Conservation (phyloP, 1,140 invertebrate genomes). For the Drosophila ohnishii region DNA sequence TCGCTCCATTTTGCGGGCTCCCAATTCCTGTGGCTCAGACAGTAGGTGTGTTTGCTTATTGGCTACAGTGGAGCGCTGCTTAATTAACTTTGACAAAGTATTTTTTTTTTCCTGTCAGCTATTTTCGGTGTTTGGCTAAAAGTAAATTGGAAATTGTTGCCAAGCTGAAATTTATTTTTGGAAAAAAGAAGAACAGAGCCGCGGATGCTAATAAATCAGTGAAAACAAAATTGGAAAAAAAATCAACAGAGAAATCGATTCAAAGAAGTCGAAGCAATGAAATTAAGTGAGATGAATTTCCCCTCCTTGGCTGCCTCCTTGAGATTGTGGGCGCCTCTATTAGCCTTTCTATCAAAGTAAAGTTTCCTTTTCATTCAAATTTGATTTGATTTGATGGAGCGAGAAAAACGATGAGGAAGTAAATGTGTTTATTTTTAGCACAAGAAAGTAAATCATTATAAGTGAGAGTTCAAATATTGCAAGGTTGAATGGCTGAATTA, state of each 20-base stretch:
- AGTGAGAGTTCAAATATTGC: not conserved
- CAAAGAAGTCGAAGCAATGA: not conserved
- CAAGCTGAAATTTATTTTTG: conserved; percentile 23
- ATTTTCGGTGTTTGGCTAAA: conserved; percentile 13
- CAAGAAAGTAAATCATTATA: not conserved
- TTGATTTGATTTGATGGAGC: conserved; percentile 6
- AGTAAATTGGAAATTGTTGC: conserved; percentile 30
- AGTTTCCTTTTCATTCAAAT: not conserved
- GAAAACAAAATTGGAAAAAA: not conserved
- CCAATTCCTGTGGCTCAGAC: conserved; percentile 26
- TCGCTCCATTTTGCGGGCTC: conserved; percentile 3
- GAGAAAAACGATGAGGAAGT: not conserved
- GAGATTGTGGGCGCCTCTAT: not conserved
- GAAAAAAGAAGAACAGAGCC: not conserved
- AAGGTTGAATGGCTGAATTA: not conserved
- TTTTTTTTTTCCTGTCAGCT: conserved; percentile 19
- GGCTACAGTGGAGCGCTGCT: conserved; percentile 47
- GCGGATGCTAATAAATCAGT: conserved; percentile 33
- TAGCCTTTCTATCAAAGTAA: not conserved
- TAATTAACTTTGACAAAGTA: conserved; percentile 64
- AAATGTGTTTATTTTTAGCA: not conserved
- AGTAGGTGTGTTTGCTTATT: conserved; percentile 58
- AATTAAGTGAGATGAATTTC: conserved; percentile 13
- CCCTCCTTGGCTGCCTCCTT: not conserved
- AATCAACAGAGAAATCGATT: conserved; percentile 31